A percentile compares a stretch with the other conserved stretches of the same genome.
phyloP scores from a whole-genome alignment of 2,113 vertebrate genomes.

The Muntiacus reevesi region DNA sequence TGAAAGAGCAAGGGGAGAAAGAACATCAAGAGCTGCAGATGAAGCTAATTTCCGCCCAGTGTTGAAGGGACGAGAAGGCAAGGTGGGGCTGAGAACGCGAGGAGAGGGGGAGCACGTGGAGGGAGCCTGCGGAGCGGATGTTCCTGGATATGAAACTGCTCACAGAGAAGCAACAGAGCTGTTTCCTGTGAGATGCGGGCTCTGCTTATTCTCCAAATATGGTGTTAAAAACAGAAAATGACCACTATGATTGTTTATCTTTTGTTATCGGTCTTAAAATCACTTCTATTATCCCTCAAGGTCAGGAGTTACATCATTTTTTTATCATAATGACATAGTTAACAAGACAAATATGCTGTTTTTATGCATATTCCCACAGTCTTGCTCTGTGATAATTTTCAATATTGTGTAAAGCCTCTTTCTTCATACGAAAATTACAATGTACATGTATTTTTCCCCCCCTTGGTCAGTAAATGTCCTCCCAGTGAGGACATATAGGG shows the following conservation, averaged over 20 bases:
- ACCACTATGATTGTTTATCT: background rate
- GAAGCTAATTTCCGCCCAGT: conserved; percentile 86
- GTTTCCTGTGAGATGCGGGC: conserved; percentile 50
- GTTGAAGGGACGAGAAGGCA: conserved; percentile 49
- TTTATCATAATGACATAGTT: background rate
- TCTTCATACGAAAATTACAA: background rate
- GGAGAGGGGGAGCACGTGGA: background rate
- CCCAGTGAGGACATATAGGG: background rate
- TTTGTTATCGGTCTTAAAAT: background rate
- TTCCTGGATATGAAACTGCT: conserved; percentile 32
- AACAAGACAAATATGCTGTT: background rate
- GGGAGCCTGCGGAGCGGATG: conserved; percentile 48
- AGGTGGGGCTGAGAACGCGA: background rate
- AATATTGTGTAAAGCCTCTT: background rate
- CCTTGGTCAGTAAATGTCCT: background rate
- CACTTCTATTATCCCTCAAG: background rate
- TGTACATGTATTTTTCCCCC: background rate
- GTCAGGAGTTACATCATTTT: background rate
- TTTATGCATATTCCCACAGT: background rate
- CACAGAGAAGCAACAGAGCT: conserved; percentile 11
- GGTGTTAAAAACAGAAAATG: conserved; percentile 15
- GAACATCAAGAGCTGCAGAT: conserved; percentile 77
- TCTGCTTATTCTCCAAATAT: conserved; percentile 48
- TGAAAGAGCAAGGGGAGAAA: conserved; percentile 68
- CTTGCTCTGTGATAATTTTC: background rate